Base-by-base conservation (phyloP, 2,888 invertebrate genomes). In the Graphium colonna region DNA sequence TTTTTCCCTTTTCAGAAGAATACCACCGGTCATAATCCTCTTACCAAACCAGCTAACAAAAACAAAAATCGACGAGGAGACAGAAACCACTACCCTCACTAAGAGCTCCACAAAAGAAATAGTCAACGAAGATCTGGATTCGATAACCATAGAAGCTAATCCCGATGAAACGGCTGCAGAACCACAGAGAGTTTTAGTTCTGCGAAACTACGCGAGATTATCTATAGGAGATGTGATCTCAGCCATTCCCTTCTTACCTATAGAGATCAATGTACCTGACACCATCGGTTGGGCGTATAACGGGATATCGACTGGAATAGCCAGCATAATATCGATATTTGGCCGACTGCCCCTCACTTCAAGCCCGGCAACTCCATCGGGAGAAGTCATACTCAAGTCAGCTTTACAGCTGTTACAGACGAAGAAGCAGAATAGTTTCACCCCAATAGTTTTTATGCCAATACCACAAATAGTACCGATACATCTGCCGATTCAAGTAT, bases 261-360 rank as follows among this genome's bases (percentile, higher is more conserved):
- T 93, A 49, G 92, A 93, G 75, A 75, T 93, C 1, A 93, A 93
- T 66, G 91, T 93, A 0, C 93, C 93, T 1, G 92, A 93, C 61
- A 77, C 90, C 0, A 77, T 93, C 48, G 71, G 79, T 0, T 86
- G 84, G 85, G 79, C 76, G 3, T 79, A 77, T 51, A 75, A 82
- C 58, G 77, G 77, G 3, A 79, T 89, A 43, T 63, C 77, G 0
- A 65, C 53, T 55, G 68, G 68, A 1, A 70, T 70, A 36, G 55
- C 68, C 9, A 61, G 75, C 39, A 75, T 82, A 0, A 71, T 87
- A 39, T 71, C 79, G 9, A 76, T 75, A 7, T 76, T 84, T 12
- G 81, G 83, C 1, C 71, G 75, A 44, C 55, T 75, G 13, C 80
- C 80, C 1, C 77, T 83, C 50, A 12, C 13, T 8, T 12, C 44